A percentile compares a stretch with the other conserved stretches of the same genome.
Evolutionary conservation across 2,888 invertebrate species (phyloP).

Genomic region (Pheosia gnoma): DNA sequence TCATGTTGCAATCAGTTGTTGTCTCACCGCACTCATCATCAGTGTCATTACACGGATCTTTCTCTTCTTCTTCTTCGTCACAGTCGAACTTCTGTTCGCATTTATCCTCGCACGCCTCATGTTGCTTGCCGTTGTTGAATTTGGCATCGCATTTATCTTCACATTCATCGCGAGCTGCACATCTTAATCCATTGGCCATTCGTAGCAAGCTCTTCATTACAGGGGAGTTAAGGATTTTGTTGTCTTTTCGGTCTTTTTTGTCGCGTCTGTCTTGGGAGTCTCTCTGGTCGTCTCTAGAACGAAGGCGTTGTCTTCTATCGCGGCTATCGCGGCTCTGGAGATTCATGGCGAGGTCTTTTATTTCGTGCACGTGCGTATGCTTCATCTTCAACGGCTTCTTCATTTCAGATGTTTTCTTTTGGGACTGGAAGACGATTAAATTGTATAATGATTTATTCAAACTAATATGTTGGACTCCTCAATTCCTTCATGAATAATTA

Average conservation of each 20-base stretch:
- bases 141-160: constrained; percentile 38
- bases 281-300: constrained; percentile 6
- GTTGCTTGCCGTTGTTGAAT: constrained; percentile 18
- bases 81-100: constrained; percentile 48
- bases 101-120: constrained; percentile 34
- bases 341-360: neutral
- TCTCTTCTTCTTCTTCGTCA: constrained; percentile 28
- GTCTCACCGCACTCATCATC: constrained; percentile 16
- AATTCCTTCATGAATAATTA: too few relatives aligned
- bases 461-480: too few relatives aligned
- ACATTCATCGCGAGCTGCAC: constrained; percentile 50
- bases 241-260: constrained; percentile 6
- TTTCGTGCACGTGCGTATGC: neutral
- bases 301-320: constrained; percentile 11
- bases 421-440: neutral
- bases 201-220: constrained; percentile 49
- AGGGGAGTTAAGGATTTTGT: constrained; percentile 34
- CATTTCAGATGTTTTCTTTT: constrained; percentile 3
- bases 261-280: constrained; percentile 15
- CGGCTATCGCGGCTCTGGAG: constrained; percentile 14
- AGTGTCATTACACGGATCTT: constrained; percentile 24
- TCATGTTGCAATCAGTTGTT: neutral
- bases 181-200: constrained; percentile 38
- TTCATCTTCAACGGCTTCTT: neutral
- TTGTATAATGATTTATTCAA: too few relatives aligned